Base-by-base conservation (phyloP, 2,113 vertebrate species). In the Gallinago paraguaiae region DNA sequence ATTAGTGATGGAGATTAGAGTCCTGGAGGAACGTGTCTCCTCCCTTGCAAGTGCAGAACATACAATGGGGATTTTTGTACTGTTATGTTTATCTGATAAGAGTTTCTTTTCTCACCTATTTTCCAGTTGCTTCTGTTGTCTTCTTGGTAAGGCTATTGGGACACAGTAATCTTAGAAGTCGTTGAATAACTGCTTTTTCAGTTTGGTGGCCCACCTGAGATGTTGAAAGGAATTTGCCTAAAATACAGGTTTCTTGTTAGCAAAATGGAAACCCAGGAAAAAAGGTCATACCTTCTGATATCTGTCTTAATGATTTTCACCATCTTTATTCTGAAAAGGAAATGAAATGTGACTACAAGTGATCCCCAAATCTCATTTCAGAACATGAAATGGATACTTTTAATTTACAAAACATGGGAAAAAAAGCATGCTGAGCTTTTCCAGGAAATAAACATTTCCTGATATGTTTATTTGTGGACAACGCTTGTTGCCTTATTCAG, bases 1-100 rank as follows among this genome's bases (percentile, higher is more conserved):
- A 94, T 83, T 92, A 92, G 61, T 33, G 72, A 78, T 84, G 72
- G 82, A 86, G 82, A 53, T 87, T 28, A 57, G 71, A 86, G 79
- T 94, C 85, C 87, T 94, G 56, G 71, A 90, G 79, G 72, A 90
- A 54, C 0, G 0, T 7, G 35, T n/a, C 60, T 90, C n/a, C 33
- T 93, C 39, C 39, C 25, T 43, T 88, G 71, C 60, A 94, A 41
- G 64, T 14, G 23, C 8, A 50, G 86, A 88, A 64, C 19, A 28
- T 31, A 16, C 3, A 7, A 28, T 11, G 25, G n/a, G 28, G 46
- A 57, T 56, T 60, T 72, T 59, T 53, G 13, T 77, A 37, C 33
- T 27, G 10, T 39, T 90, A 67, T 5, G 9, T 56, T 67, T 82
- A 17, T 31, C 28, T 15, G 10, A 15, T 31, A 23, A 35, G 35